Percentiles rank a stretch among this genome's conserved stretches.
Conservation (phyloP, 2,888 invertebrate species). For the Didymodactylos carnosus region DNA sequence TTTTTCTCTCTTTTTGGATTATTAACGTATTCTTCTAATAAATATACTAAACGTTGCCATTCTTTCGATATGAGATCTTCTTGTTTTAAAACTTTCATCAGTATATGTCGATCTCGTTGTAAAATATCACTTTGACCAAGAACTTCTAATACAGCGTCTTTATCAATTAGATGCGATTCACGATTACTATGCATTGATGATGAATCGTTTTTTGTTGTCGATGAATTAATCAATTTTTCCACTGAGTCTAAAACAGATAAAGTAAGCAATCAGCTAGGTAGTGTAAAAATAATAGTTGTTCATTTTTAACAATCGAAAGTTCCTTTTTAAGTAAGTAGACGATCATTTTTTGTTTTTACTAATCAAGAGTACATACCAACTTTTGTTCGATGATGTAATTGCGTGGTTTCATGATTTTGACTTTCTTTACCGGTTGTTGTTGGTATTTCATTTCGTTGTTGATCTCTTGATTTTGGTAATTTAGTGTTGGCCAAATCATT, state of each 20-base stretch:
- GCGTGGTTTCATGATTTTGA: no score
- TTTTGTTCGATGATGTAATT: no score
- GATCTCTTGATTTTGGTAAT: not conserved
- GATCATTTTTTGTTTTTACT: no score
- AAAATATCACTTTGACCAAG: not conserved
- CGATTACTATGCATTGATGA: not conserved
- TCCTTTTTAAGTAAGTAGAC: no score
- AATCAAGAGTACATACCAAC: no score
- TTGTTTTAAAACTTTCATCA: not conserved
- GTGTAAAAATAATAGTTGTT: no score
- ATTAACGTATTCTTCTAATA: not conserved
- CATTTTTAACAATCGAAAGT: no score
- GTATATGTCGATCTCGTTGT: not conserved
- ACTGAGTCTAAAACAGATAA: no score
- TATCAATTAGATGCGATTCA: not conserved
- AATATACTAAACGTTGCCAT: not conserved
- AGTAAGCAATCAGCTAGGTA: no score
- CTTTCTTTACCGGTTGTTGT: no score
- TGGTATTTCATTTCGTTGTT: not conserved
- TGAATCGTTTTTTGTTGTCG: not conserved
- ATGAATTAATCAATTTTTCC: no score
- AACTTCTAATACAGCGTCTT: not conserved
- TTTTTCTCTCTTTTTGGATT: not conserved
- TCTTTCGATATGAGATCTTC: not conserved
- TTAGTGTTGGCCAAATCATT: no score